Evolutionary conservation across 2,797 vertebrate genomes (phyloP).

Genomic region (Gouania willdenowi): DNA sequence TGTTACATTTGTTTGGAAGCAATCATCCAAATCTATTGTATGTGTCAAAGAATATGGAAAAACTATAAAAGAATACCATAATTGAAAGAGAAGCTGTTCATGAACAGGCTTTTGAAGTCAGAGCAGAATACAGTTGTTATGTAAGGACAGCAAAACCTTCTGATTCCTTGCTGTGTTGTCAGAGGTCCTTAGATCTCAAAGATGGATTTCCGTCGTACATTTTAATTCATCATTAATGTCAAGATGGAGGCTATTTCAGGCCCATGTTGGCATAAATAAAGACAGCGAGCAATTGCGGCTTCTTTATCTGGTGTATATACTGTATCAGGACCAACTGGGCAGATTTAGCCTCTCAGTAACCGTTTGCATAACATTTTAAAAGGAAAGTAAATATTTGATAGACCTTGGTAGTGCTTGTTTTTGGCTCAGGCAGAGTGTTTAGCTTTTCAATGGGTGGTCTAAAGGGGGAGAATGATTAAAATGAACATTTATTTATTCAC

Average conservation of each 20-base stretch:
- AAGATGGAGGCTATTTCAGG: conserved; percentile 11
- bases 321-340: conserved; percentile 6
- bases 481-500: conserved; percentile 21
- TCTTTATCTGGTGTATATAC: neutral
- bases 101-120: neutral
- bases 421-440: conserved; percentile 11
- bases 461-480: conserved; percentile 15
- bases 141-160: neutral
- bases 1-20: no score
- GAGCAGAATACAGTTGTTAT: no score
- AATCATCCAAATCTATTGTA: no score
- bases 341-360: conserved; percentile 5
- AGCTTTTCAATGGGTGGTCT: conserved; percentile 19
- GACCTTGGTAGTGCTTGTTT: conserved; percentile 8
- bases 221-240: conserved; percentile 4
- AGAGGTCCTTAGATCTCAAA: neutral
- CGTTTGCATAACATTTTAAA: conserved; percentile 25
- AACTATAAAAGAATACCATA: no score
- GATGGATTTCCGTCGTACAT: conserved; percentile 5
- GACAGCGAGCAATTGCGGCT: neutral
- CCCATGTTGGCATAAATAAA: neutral
- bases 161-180: no score
- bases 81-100: no score
- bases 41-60: no score
- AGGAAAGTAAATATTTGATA: conserved; percentile 57